Conservation (phyloP, 1,140 invertebrate species). For the Leptestheria dahalacensis region DNA sequence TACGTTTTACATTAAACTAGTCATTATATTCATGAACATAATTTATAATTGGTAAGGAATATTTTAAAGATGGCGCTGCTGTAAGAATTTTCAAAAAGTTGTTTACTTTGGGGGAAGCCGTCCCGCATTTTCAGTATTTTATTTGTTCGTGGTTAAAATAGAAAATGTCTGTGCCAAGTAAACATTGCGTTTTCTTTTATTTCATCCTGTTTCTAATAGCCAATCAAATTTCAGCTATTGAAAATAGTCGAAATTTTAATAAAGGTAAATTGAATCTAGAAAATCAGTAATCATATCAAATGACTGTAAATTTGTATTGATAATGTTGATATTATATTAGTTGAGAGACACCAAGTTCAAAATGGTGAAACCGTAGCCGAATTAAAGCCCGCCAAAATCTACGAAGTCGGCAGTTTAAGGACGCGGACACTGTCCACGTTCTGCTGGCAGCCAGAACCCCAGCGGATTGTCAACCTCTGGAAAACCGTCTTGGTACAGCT, state of each 20-base stretch:
- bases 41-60: no score
- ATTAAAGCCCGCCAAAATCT: constrained; percentile 1
- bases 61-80: no score
- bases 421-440: not conserved
- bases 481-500: not conserved
- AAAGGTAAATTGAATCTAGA: not conserved
- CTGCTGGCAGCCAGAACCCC: not conserved
- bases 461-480: not conserved
- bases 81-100: no score
- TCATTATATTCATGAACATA: no score
- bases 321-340: not conserved
- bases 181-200: not conserved
- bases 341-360: not conserved
- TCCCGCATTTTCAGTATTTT: no score
- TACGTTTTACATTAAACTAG: no score
- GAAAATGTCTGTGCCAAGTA: no score
- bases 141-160: no score
- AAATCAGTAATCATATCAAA: no score
- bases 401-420: not conserved
- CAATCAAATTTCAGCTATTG: not conserved
- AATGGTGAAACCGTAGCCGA: not conserved
- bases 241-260: not conserved
- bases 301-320: no score
- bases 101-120: no score
- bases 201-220: not conserved